Conservation (phyloP, 2,888 invertebrate species). For the Schizotus pectinicornis region DNA sequence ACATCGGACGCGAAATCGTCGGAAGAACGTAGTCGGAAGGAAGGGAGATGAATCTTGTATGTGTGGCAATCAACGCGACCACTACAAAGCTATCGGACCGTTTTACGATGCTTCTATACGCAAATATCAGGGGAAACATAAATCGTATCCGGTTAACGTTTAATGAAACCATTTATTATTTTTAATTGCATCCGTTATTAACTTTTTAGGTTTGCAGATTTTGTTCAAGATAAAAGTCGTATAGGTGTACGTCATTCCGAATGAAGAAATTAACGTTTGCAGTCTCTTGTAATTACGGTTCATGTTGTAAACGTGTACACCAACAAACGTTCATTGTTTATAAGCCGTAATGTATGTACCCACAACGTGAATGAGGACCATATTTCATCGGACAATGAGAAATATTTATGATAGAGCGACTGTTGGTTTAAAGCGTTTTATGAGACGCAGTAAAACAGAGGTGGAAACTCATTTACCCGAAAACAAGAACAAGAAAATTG, state of each 20-base stretch:
- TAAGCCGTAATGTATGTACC: slow-evolving; percentile 22
- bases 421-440: slow-evolving; percentile 17
- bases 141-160: slow-evolving; percentile 36
- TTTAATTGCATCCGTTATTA: slow-evolving; percentile 39
- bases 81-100: slow-evolving; percentile 26
- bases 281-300: slow-evolving; percentile 21
- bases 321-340: slow-evolving; percentile 24
- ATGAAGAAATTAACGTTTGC: slow-evolving; percentile 24
- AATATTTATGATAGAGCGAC: slow-evolving; percentile 20
- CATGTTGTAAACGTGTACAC: slow-evolving; percentile 20
- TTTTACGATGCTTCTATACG: slow-evolving; percentile 25
- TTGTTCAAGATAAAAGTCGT: slow-evolving; percentile 13
- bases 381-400: slow-evolving; percentile 31
- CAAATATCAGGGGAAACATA: slow-evolving; percentile 34
- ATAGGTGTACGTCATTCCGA: slow-evolving; percentile 17
- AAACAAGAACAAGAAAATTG: no score
- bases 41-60: slow-evolving; percentile 19
- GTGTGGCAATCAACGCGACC: slow-evolving; percentile 16
- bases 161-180: slow-evolving; percentile 40
- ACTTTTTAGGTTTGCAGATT: slow-evolving; percentile 26
- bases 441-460: slow-evolving; percentile 11
- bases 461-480: no score
- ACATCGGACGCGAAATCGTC: neutral
- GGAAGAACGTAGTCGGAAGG: neutral
- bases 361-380: slow-evolving; percentile 28